These are phyloP conservation scores for Propsilocerus akamusi DNA, from an alignment of 1,140 invertebrate species.

Conservation along the genomic window DNA sequence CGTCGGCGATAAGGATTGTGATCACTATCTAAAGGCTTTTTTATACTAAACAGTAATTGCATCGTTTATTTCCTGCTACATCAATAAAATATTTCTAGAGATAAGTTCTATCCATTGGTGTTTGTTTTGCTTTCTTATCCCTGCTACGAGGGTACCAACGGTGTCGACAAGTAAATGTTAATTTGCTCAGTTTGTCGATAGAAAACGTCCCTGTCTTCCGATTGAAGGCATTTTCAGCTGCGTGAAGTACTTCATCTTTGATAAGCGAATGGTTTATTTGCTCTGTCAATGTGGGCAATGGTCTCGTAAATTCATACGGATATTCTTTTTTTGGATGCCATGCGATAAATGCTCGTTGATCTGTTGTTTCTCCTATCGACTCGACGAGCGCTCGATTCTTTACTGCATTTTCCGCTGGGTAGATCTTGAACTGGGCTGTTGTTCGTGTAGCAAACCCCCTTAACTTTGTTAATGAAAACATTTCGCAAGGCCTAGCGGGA, in stretches of 20 bases:
- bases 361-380: conserved; percentile 43
- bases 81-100: conserved; percentile 30
- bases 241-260: conserved; percentile 37
- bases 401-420: conserved; percentile 11
- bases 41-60: neutral
- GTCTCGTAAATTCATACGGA: conserved; percentile 68
- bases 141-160: conserved; percentile 54
- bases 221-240: conserved; percentile 42
- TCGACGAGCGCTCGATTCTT: conserved; percentile 20
- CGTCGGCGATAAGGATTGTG: too few relatives aligned
- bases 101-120: conserved; percentile 47
- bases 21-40: neutral
- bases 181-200: conserved; percentile 44
- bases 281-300: conserved; percentile 34
- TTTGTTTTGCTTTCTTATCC: conserved; percentile 44
- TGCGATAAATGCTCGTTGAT: conserved; percentile 60
- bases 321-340: conserved; percentile 68
- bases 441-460: too few relatives aligned
- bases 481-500: too few relatives aligned
- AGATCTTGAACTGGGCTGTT: neutral
- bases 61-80: neutral
- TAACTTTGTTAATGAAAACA: too few relatives aligned
- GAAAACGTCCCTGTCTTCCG: conserved; percentile 36
- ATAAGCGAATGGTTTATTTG: conserved; percentile 30
- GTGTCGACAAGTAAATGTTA: conserved; percentile 65